Base-by-base conservation (phyloP, 2,797 vertebrate genomes). In the Cirrhinus molitorella region DNA sequence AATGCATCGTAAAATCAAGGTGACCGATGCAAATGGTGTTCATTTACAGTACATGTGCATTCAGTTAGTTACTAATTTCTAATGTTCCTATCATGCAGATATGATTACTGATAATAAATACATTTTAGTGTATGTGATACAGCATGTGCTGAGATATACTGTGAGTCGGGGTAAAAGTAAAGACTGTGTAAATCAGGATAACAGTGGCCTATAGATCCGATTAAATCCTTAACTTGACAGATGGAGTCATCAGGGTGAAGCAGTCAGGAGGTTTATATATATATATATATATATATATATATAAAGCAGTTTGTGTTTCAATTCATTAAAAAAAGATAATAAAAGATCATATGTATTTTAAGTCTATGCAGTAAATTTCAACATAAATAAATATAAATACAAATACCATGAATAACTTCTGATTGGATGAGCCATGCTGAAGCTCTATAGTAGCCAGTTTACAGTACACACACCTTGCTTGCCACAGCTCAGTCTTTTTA, bases 211-310 rank as follows among this genome's bases (percentile, higher is more conserved):
- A 80, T 82, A 76, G 79, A 88, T 85, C 79, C 75, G 82, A 88
- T 88, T 87, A 85, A 88, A 51, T 85, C 65, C 65, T 84, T 85
- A 82, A 55, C 55, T 68, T 61, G 81, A 84, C 88, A 88, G 88
- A 88, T 88, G 85, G 88, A 85, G 71, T 68, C 25, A 21, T 37
- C 51, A 21, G 53, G 71, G 53, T n/a, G 12, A 77, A 40, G 43
- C 40, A 51, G 16, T 14, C 43, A 65, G 28, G 59, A 47, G 45
- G 49, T 79, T 66, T n/a, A 49, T 23, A 47, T 23, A 37, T 51
- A 4, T 13, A 17, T 23, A 66, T 40, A 5, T 5, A 57, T 23
- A n/a, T 40, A 1, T 5, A 57, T 43, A 57, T 66, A 11, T 19
- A 40, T 16, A 63, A 63, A 28, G 4, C 10, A 5, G 3, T 37